phyloP scores from a whole-genome alignment of 2,797 vertebrate species.

The Coranthus polyacanthus region DNA sequence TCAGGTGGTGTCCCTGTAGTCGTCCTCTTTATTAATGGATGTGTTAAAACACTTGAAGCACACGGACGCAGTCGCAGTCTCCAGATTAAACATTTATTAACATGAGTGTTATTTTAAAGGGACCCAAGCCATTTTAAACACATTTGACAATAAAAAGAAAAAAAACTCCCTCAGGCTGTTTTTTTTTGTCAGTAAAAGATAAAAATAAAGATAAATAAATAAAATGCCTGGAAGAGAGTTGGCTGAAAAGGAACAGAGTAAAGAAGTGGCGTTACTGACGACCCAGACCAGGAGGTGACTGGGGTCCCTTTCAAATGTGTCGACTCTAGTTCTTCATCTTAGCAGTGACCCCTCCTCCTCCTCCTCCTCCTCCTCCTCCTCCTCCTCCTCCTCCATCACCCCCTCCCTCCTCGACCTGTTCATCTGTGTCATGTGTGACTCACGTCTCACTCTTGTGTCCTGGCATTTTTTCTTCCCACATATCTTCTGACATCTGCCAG shows the following conservation, averaged over 20 bases:
- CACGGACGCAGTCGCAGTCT: slow-evolving; percentile 24
- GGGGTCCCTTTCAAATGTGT: slow-evolving; percentile 85
- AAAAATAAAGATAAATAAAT: slow-evolving; percentile 16
- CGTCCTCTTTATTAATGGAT: slow-evolving; percentile 44
- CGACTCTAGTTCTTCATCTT: slow-evolving; percentile 81
- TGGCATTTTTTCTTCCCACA: slow-evolving; percentile 76
- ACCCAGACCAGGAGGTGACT: slow-evolving; percentile 70
- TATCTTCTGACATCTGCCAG: slow-evolving; percentile 76
- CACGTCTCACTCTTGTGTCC: slow-evolving; percentile 76
- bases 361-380: background rate
- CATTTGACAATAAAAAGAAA: slow-evolving; percentile 19
- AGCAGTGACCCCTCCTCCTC: slow-evolving; percentile 70
- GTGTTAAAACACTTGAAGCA: slow-evolving; percentile 43
- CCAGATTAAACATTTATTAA: slow-evolving; percentile 53
- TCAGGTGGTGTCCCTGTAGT: slow-evolving; percentile 70
- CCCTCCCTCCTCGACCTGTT: slow-evolving; percentile 58
- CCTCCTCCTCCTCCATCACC: too few species aligned
- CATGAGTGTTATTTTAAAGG: slow-evolving; percentile 73
- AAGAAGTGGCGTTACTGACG: slow-evolving; percentile 47
- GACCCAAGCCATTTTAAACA: slow-evolving; percentile 79
- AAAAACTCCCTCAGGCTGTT: slow-evolving; percentile 32
- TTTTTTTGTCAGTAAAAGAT: too few species aligned
- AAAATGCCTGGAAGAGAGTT: slow-evolving; percentile 22
- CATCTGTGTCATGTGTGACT: slow-evolving; percentile 84
- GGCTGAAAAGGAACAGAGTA: slow-evolving; percentile 34